Conservation (phyloP, 2,113 vertebrate genomes). For the Cyphomyrus plagiostoma region DNA sequence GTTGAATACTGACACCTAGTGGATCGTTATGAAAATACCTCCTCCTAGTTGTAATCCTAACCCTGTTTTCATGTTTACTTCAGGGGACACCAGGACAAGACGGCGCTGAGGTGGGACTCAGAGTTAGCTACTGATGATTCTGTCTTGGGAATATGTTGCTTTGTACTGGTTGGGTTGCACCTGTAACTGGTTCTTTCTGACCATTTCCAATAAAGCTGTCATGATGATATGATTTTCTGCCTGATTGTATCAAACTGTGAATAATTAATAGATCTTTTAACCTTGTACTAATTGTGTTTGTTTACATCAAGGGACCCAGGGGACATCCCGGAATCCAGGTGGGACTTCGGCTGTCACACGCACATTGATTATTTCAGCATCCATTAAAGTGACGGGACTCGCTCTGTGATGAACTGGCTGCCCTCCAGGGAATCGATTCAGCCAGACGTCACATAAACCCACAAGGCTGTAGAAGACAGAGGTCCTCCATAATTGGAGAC, state of each 20-base stretch:
- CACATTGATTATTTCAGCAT: not conserved
- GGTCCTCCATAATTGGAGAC: not conserved
- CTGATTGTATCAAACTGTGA: not conserved
- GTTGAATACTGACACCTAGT: slow-evolving; percentile 27
- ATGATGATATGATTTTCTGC: not conserved
- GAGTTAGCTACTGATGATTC: not conserved
- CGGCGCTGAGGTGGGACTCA: slow-evolving; percentile 50
- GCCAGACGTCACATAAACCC: not conserved
- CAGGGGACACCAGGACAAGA: slow-evolving; percentile 60
- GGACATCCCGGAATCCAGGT: slow-evolving; percentile 67
- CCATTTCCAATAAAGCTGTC: not conserved
- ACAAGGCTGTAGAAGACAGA: not conserved
- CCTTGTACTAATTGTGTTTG: not conserved
- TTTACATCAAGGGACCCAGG: slow-evolving; percentile 55
- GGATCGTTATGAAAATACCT: not conserved
- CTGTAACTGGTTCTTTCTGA: not conserved
- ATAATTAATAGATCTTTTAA: not conserved
- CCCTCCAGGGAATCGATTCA: not conserved
- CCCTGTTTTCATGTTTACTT: not conserved
- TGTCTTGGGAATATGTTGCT: not conserved
- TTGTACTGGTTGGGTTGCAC: not conserved
- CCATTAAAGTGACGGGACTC: not conserved
- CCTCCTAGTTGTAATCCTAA: not conserved
- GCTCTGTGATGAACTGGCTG: not conserved
- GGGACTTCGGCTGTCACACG: not conserved